Evolutionary conservation across 2,113 vertebrate species (phyloP).

Genomic region (Sander lucioperca): DNA sequence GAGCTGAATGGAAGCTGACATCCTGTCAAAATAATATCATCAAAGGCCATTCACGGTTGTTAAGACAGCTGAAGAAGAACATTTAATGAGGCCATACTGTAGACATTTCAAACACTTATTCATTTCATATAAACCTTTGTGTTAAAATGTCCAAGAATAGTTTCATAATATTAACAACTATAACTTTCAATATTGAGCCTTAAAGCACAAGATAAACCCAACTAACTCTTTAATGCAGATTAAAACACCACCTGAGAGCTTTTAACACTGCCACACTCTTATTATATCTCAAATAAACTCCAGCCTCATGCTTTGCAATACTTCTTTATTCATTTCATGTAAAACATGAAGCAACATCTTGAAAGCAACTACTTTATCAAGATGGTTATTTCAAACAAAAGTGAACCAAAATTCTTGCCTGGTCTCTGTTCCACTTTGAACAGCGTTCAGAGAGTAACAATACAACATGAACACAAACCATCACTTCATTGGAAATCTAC

Average conservation of each 20-base stretch:
- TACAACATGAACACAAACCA: background rate
- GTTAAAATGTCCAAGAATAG: background rate
- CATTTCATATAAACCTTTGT: background rate
- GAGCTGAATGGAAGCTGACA: constrained; percentile 11
- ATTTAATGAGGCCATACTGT: background rate
- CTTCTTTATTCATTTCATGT: background rate
- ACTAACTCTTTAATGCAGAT: background rate
- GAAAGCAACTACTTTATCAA: background rate
- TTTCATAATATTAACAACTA: background rate
- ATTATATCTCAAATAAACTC: background rate
- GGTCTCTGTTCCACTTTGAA: too few species aligned
- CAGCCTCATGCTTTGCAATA: background rate
- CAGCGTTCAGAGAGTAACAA: background rate
- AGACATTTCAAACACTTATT: background rate
- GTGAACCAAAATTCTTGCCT: too few species aligned
- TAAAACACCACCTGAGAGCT: background rate
- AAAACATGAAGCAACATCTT: background rate
- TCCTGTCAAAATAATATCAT: constrained; percentile 1
- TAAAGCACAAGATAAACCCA: background rate
- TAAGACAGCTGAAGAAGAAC: background rate
- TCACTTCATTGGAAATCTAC: background rate
- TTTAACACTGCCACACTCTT: background rate
- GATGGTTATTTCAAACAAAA: background rate
- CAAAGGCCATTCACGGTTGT: background rate
- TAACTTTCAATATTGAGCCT: too few species aligned